Evolutionary conservation across 2,888 invertebrate genomes (phyloP), one percentile per base, ranked within the genome.

Genomic region (Diarsia dahlii): DNA sequence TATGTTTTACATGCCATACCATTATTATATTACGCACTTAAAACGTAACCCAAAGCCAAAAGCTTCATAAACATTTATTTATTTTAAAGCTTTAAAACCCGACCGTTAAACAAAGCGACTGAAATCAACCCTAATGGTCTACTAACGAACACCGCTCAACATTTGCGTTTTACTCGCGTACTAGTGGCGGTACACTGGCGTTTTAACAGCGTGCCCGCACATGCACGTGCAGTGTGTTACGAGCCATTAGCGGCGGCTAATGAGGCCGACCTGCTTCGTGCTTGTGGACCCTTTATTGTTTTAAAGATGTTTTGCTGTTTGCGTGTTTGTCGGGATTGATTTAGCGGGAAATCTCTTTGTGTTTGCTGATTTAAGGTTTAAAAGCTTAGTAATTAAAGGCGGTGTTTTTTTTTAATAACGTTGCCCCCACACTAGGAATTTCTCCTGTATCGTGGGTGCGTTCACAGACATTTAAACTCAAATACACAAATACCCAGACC

Each of bases 211-310:
- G 65, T n/a, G 18, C 50, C 60, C 64, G 45, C 64, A 64, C 65
- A 72, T 63, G 82, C 83, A 85, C 62, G 62, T 73, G 82, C 78
- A 73, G 28, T 39, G 65, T 68, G 66, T 81, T 69, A 66, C 54
- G 66, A 34, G 52, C 76, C 66, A 69, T 74, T 84, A 84, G 54
- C 28, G 52, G n/a, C 10, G 50, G 58, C 12, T 34, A 67, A 58
- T 75, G 68, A 46, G 46, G 58, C 34, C 45, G 58, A 63, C 48
- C 82, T 28, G 65, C 28, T 52, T 63, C 56, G 67, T 56, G 20
- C 13, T n/a, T 54, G 48, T 23, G 20, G 28, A 12, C 18, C 54
- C 34, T 67, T 56, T 28, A 76, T 82, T 77, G 45, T 82, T 78
- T 77, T 56, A 67, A 62, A 64, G 34, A 58, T 52, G n/a, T 62